Evolutionary conservation across 2,113 vertebrate species (phyloP), one percentile per base, ranked within the genome.

Genomic region (Girardinichthys multiradiatus): DNA sequence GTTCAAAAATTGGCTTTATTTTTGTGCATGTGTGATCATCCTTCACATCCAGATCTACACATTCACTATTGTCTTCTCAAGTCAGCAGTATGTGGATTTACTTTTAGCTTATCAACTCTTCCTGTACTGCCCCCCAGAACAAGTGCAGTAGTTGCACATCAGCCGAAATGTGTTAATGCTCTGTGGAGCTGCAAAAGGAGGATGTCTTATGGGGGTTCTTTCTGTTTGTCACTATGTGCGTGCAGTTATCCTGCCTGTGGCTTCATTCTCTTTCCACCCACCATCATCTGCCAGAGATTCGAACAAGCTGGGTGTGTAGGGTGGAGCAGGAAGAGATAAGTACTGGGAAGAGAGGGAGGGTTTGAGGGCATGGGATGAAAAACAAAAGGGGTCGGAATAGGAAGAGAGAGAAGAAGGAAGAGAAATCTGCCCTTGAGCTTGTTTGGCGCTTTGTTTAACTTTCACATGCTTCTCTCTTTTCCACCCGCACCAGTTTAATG

Each of bases 281-380:
- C 80, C 62, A 45, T 91, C 85, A 84, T 90, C 87, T 92, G 87
- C 92, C 86, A 85, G 89, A 87, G 77, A 89, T 78, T 62, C 81
- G 58, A 90, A 90, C 77, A 86, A 87, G 79, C 81, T 87, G 86
- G 84, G 77, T 84, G 70, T 76, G 87, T 74, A 79, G 91, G 91
- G 84, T 81, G 89, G 86, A 87, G 88, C 82, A 90, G 89, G 89
- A 91, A 87, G 89, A 87, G 66, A 79, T 62, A 79, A 70, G 79
- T 84, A 81, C 70, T 70, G 67, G 63, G 26, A 77, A 81, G 66
- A 42, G 79, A 78, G 67, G 67, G 74, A 74, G 72, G 69, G 77
- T 68, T 68, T 65, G 63, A 26, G 83, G 84, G 82, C 26, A 15
- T 27, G 26, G 15, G 69, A 60, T 73, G 68, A 71, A 78, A 54